phyloP scores from a whole-genome alignment of 2,797 vertebrate genomes.

The Poliocrania exsul region DNA sequence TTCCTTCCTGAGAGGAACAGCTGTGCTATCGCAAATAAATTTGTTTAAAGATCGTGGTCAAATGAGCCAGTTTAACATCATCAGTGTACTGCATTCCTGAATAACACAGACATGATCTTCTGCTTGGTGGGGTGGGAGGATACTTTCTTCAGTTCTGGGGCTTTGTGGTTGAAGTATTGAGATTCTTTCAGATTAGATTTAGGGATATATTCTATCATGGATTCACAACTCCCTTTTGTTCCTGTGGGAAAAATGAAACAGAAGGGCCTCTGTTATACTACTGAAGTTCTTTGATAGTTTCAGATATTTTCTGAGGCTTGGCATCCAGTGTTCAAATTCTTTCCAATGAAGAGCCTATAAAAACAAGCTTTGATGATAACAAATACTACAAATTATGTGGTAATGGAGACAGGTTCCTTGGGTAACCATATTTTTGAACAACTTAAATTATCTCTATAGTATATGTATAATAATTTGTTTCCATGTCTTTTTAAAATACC shows the following conservation, averaged over 20 bases:
- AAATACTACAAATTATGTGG: neutral
- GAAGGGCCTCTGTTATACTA: slow-evolving; percentile 1
- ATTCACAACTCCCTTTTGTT: slow-evolving; percentile 34
- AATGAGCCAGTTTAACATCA: slow-evolving; percentile 49
- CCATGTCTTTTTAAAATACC: neutral
- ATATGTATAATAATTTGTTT: neutral
- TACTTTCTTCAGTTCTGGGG: neutral
- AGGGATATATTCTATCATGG: neutral
- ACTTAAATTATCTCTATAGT: neutral
- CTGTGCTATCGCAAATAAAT: slow-evolving; percentile 33
- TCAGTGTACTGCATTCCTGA: slow-evolving; percentile 17
- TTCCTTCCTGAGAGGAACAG: slow-evolving; percentile 49
- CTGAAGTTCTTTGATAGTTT: slow-evolving; percentile 18
- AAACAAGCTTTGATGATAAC: slow-evolving; percentile 19
- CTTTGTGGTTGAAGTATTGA: neutral
- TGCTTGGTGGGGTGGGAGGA: neutral
- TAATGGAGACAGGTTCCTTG: neutral
- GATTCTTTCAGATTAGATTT: slow-evolving; percentile 49
- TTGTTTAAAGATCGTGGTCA: slow-evolving; percentile 35
- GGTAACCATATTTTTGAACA: neutral
- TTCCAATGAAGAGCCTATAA: slow-evolving; percentile 9
- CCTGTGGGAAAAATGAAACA: slow-evolving; percentile 28
- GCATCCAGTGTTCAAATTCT: neutral
- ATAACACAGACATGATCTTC: neutral
- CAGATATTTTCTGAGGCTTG: slow-evolving; percentile 37